phyloP scores from a whole-genome alignment of 1,140 invertebrate species.

The Periplaneta americana region DNA sequence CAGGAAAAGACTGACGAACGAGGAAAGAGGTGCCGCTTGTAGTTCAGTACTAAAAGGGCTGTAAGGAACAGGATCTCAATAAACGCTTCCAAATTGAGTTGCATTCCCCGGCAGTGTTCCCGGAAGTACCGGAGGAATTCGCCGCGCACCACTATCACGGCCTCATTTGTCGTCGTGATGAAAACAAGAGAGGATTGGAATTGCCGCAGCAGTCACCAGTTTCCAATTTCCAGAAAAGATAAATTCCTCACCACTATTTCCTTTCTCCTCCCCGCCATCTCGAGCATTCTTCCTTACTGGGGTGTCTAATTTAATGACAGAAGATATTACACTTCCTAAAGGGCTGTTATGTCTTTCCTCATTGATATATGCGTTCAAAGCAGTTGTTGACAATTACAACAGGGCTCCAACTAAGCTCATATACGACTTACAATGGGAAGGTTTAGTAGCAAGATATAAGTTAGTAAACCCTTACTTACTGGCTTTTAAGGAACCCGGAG shows the following conservation, averaged over 20 bases:
- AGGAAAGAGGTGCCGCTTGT: not conserved
- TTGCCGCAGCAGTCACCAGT: not conserved
- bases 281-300: not conserved
- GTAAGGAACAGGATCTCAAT: not conserved
- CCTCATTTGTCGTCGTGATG: slow-evolving; percentile 1
- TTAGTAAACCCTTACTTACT: too few relatives aligned
- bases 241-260: not conserved
- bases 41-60: not conserved
- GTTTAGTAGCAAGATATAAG: too few relatives aligned
- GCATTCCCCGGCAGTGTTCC: not conserved
- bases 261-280: not conserved
- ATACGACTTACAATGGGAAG: too few relatives aligned
- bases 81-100: not conserved
- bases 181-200: slow-evolving; percentile 3
- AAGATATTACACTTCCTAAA: not conserved
- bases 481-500: too few relatives aligned
- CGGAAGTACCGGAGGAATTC: not conserved
- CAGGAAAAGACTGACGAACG: not conserved
- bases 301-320: not conserved
- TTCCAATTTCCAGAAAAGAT: slow-evolving; percentile 5
- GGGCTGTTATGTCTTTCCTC: not conserved
- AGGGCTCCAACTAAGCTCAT: too few relatives aligned
- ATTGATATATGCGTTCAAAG: not conserved
- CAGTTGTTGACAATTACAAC: too few relatives aligned
- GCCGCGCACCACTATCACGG: not conserved